A percentile compares a stretch with the other conserved stretches of the same genome.
These are phyloP conservation scores for Discoglossus pictus DNA, from an alignment of 2,797 vertebrate species.

Conservation along the genomic window DNA sequence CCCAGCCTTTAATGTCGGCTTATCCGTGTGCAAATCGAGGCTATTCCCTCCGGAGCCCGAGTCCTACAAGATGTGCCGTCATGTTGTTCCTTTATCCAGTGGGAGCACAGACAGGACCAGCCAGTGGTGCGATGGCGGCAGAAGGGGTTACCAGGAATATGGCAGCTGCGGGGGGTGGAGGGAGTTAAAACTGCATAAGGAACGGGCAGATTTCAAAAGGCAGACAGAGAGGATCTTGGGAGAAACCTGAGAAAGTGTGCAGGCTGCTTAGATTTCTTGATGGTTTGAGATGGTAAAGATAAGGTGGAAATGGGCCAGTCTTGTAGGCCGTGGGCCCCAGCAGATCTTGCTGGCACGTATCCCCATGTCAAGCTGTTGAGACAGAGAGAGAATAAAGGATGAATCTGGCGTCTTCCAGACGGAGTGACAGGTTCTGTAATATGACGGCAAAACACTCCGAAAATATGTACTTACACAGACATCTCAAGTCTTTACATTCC, in stretches of 20 bases:
- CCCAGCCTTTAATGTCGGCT: too few species aligned
- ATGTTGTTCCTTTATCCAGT: too few species aligned
- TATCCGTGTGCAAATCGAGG: too few species aligned
- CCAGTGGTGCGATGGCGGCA: not conserved
- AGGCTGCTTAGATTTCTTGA: constrained; percentile 4
- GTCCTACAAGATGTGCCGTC: too few species aligned
- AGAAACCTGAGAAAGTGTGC: constrained; percentile 19
- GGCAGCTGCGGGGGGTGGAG: not conserved
- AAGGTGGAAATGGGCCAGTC: constrained; percentile 2
- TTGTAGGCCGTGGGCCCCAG: too few species aligned
- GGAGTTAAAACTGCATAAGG: not conserved
- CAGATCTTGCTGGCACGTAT: too few species aligned
- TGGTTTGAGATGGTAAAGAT: constrained; percentile 17
- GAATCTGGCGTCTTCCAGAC: not conserved
- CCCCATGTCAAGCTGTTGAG: too few species aligned
- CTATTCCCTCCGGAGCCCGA: too few species aligned
- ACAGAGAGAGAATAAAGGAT: not conserved
- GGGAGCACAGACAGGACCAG: not conserved
- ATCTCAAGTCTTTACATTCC: not conserved
- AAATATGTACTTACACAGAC: not conserved
- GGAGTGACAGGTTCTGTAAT: not conserved
- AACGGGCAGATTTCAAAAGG: not conserved
- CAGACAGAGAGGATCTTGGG: constrained; percentile 32
- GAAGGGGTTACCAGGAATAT: not conserved
- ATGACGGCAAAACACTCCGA: not conserved